These are phyloP conservation scores for Aphelocoma californica DNA, from an alignment of 2,797 vertebrate species.

Conservation along the genomic window DNA sequence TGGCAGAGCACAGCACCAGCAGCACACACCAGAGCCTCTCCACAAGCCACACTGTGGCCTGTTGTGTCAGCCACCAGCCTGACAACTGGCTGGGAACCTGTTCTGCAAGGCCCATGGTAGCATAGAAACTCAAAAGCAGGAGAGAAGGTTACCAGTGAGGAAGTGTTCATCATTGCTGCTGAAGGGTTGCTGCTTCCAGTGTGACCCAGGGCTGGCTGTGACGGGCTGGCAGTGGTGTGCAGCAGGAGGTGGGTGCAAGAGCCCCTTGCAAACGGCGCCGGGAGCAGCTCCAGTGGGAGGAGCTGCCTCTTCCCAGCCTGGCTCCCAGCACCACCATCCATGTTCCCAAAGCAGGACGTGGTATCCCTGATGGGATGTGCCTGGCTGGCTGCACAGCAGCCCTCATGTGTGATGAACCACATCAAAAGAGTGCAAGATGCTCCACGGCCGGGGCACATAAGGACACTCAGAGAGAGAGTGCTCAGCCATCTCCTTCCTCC, in stretches of 20 bases:
- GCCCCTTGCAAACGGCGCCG: fast-evolving
- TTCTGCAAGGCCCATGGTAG: background rate
- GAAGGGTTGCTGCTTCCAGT: background rate
- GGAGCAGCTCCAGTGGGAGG: background rate
- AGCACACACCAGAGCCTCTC: background rate
- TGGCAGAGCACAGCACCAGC: background rate
- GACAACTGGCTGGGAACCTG: background rate
- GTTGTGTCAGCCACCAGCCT: background rate
- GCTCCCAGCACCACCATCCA: background rate
- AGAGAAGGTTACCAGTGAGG: background rate
- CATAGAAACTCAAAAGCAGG: background rate
- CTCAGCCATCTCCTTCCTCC: background rate
- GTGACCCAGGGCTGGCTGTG: background rate
- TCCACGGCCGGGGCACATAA: background rate
- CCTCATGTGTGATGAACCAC: background rate
- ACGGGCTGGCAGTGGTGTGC: fast-evolving
- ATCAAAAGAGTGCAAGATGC: background rate
- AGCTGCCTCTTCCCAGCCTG: background rate
- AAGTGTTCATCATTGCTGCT: background rate
- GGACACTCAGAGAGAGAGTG: background rate
- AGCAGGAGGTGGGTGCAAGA: background rate
- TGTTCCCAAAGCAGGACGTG: background rate
- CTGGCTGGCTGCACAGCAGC: background rate
- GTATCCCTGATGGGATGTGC: background rate
- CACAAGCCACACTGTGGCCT: background rate